Conservation (phyloP, 1,140 invertebrate genomes). For the Condylostylus longicornis region DNA sequence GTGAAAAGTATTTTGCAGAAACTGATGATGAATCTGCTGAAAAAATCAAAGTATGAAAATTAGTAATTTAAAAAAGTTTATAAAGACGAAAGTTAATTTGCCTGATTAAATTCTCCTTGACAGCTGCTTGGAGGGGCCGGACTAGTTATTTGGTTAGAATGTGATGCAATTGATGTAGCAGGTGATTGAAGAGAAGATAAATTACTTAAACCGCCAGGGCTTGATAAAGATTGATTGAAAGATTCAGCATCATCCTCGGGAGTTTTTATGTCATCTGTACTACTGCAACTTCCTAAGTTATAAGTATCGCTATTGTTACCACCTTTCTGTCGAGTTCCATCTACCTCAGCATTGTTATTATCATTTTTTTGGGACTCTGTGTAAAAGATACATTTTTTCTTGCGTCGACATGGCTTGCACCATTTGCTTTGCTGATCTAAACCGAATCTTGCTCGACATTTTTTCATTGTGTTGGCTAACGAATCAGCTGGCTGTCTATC, state of each 20-base stretch:
- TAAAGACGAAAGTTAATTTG: no score
- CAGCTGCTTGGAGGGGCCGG: constrained; percentile 26
- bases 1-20: no score
- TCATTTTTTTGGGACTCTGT: no score
- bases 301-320: constrained; percentile 77
- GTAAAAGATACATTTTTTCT: constrained; percentile 96
- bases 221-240: constrained; percentile 52
- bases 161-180: constrained; percentile 49
- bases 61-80: constrained; percentile 13
- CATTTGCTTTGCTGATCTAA: constrained; percentile 96
- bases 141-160: constrained; percentile 42
- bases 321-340: no score
- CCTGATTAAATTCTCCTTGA: no score
- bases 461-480: constrained; percentile 96
- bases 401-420: constrained; percentile 99
- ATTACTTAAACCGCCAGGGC: constrained; percentile 57
- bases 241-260: constrained; percentile 49
- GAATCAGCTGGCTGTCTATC: constrained; percentile 85
- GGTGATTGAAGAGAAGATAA: constrained; percentile 65
- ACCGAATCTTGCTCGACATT: constrained; percentile 95
- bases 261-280: constrained; percentile 53
- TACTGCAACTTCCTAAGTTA: constrained; percentile 57
- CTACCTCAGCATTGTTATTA: no score
- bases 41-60: background rate
- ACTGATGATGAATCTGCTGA: constrained; percentile 2